A percentile compares a stretch with the other conserved stretches of the same genome.
Evolutionary conservation across 2,113 vertebrate genomes (phyloP).

Genomic region (Ammodytes marinus): DNA sequence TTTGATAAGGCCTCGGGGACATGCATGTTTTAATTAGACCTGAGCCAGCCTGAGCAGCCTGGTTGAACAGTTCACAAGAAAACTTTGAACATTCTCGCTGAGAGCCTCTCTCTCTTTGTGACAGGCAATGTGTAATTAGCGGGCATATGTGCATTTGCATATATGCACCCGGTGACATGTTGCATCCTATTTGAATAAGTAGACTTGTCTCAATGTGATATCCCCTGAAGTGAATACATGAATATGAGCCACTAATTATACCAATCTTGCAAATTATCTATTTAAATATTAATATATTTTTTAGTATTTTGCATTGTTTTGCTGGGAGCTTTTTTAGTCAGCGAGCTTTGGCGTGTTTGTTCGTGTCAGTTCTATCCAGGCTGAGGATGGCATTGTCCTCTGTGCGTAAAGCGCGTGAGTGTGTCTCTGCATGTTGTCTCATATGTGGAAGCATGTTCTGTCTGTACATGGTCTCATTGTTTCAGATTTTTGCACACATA

Average conservation of each 20-base stretch:
- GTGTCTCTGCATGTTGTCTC: conserved; percentile 57
- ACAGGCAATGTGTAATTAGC: conserved; percentile 83
- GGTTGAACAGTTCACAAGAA: conserved; percentile 77
- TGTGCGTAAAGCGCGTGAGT: conserved; percentile 33
- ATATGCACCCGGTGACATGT: conserved; percentile 81
- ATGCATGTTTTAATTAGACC: conserved; percentile 80
- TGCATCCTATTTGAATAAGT: conserved; percentile 83
- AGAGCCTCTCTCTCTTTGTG: conserved; percentile 76
- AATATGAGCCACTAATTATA: conserved; percentile 86
- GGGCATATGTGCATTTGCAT: conserved; percentile 84
- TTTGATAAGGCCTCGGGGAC: conserved; percentile 82
- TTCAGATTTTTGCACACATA: conserved; percentile 49
- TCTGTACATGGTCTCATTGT: conserved; percentile 63
- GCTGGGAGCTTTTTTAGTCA: conserved; percentile 77
- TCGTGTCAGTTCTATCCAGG: conserved; percentile 77
- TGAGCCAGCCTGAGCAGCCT: conserved; percentile 67
- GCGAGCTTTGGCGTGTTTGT: conserved; percentile 73
- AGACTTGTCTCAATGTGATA: conserved; percentile 83
- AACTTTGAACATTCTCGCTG: conserved; percentile 81
- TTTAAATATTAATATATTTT: conserved; percentile 86
- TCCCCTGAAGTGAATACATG: conserved; percentile 85
- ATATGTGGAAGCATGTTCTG: conserved; percentile 56
- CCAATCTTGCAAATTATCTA: conserved; percentile 86
- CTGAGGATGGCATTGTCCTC: conserved; percentile 70
- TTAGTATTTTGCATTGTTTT: conserved; percentile 78